These are phyloP conservation scores for Conchocele bisecta DNA, from an alignment of 2,888 invertebrate species.

Conservation along the genomic window DNA sequence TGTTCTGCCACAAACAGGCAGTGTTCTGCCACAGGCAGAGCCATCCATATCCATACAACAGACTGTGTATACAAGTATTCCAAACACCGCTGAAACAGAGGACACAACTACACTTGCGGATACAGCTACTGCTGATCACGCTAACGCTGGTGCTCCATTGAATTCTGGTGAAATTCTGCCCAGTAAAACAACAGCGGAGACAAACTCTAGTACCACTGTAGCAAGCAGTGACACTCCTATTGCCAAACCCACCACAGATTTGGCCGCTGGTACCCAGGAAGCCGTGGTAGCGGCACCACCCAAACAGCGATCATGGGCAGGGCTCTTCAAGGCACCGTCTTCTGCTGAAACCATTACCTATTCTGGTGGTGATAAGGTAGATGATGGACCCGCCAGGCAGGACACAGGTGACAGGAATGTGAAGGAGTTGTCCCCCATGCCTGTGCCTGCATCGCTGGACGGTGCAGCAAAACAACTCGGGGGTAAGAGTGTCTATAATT, in stretches of 20 bases:
- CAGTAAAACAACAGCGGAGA: no score
- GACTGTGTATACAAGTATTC: no score
- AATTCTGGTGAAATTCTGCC: no score
- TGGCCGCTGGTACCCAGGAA: not conserved
- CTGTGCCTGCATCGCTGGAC: slow-evolving; percentile 69
- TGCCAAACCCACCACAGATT: not conserved
- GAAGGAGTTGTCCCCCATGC: slow-evolving; percentile 48
- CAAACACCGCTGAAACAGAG: no score
- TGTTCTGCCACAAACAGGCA: no score
- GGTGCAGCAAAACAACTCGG: slow-evolving; percentile 66
- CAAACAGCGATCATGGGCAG: slow-evolving; percentile 67
- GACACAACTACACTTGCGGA: no score
- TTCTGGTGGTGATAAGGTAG: slow-evolving; percentile 17
- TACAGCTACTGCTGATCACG: no score
- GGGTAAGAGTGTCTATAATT: slow-evolving; percentile 65
- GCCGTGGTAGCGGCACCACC: slow-evolving; percentile 30
- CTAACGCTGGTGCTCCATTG: no score
- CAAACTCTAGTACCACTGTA: no score
- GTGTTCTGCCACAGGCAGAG: no score
- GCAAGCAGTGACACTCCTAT: not conserved
- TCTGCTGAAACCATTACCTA: slow-evolving; percentile 12
- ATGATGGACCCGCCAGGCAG: slow-evolving; percentile 16
- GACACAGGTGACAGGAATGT: slow-evolving; percentile 33
- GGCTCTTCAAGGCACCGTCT: slow-evolving; percentile 58
- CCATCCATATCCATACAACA: no score